Conservation (phyloP, 1,140 invertebrate species). For the Caenorhabditis remanei region DNA sequence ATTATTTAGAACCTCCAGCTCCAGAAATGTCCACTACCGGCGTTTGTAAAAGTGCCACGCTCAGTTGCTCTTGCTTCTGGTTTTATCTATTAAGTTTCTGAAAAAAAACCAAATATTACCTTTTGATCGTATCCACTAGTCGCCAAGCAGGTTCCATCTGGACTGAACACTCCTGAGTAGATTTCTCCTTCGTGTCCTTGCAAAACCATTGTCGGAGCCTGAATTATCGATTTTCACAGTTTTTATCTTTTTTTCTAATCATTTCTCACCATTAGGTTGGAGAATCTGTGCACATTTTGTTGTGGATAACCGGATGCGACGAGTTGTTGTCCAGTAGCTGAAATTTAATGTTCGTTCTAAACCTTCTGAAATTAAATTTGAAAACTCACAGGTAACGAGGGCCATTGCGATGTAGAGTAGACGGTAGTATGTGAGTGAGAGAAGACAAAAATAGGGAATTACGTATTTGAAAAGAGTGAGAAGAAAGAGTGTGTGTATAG, state of each 20-base stretch:
- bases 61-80: too few species aligned
- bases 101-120: conserved; percentile 85
- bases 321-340: conserved; percentile 15
- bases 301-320: neutral
- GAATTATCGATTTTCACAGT: conserved; percentile 61
- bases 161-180: conserved; percentile 92
- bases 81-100: too few species aligned
- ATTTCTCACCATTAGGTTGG: conserved; percentile 8
- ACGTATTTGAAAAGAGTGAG: neutral
- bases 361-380: neutral
- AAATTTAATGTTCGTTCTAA: neutral
- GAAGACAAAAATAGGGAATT: neutral
- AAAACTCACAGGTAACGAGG: conserved; percentile 40
- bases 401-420: neutral
- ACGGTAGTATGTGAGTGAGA: neutral
- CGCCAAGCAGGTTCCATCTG: conserved; percentile 92
- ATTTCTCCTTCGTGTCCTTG: conserved; percentile 97
- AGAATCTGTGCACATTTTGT: conserved; percentile 18
- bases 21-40: too few species aligned
- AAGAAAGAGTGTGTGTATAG: neutral
- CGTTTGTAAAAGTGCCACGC: too few species aligned
- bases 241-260: neutral
- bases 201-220: conserved; percentile 94
- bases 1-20: too few species aligned
- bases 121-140: conserved; percentile 95